A percentile compares a stretch with the other conserved stretches of the same genome.
phyloP scores from a whole-genome alignment of 2,113 vertebrate genomes.

The Psilopogon haemacephalus region DNA sequence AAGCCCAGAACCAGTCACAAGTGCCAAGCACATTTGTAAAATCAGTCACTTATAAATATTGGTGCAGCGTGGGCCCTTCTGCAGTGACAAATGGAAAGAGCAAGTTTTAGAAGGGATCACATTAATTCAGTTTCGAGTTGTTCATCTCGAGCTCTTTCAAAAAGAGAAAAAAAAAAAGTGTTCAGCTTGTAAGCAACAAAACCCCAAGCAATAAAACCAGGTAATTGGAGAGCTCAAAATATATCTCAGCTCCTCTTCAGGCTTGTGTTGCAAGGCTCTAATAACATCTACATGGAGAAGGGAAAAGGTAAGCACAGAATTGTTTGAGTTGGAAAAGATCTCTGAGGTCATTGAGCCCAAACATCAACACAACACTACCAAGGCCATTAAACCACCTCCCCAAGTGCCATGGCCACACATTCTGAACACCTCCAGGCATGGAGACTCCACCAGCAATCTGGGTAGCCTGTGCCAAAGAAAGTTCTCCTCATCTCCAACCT shows the following conservation, averaged over 20 bases:
- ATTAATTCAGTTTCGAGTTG: not conserved
- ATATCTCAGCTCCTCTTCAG: not conserved
- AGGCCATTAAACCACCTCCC: no score
- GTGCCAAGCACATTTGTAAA: constrained; percentile 24
- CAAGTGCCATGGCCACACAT: no score
- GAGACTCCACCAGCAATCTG: no score
- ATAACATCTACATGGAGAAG: not conserved
- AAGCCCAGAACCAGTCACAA: constrained; percentile 37
- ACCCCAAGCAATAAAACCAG: not conserved
- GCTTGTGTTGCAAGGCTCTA: not conserved
- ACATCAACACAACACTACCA: no score
- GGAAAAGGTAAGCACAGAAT: not conserved
- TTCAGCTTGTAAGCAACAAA: not conserved
- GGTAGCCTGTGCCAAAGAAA: no score
- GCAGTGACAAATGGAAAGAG: not conserved
- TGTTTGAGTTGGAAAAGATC: no score
- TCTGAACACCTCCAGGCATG: no score
- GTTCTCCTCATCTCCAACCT: no score
- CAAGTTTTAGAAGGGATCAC: not conserved
- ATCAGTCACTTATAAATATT: constrained; percentile 51
- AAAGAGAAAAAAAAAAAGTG: not conserved
- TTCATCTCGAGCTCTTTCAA: not conserved
- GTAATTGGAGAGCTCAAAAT: not conserved
- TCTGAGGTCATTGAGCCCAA: no score
- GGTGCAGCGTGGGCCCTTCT: not conserved